Conservation (phyloP, 2,888 invertebrate species). For the Busseola fusca region DNA sequence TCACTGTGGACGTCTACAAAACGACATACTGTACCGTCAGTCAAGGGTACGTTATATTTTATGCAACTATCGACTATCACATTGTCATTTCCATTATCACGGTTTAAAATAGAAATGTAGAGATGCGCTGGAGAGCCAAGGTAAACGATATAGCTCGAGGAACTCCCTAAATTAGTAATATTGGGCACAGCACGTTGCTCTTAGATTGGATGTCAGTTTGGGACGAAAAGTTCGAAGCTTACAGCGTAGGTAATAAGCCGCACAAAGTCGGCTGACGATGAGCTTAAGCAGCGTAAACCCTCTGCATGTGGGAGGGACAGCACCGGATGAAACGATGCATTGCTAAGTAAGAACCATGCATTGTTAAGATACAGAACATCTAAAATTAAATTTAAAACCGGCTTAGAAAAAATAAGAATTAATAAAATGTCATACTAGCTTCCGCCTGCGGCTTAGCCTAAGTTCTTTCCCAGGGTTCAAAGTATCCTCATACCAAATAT, state of each 20-base stretch:
- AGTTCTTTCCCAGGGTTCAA: not conserved
- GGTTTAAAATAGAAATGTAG: not conserved
- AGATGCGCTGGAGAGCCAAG: not conserved
- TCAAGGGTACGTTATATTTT: constrained; percentile 71
- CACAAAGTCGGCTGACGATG: not conserved
- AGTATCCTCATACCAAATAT: not conserved
- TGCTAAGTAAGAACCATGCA: not conserved
- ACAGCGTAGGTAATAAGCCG: not conserved
- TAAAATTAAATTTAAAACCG: not conserved
- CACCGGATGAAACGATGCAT: not conserved
- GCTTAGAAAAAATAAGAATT: not conserved
- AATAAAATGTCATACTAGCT: not conserved
- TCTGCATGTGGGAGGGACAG: too few relatives aligned
- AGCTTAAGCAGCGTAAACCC: too few relatives aligned
- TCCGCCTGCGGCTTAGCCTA: not conserved
- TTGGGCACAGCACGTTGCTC: not conserved
- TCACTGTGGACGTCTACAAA: constrained; percentile 71
- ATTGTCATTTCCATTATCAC: not conserved
- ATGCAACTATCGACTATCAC: not conserved
- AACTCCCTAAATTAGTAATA: too few relatives aligned
- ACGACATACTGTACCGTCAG: constrained; percentile 75
- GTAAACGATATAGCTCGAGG: not conserved
- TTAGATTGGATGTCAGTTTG: not conserved
- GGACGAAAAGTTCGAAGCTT: not conserved
- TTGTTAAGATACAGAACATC: too few relatives aligned